Conservation (phyloP, 2,888 invertebrate species). For the Drosophila maculinotata region DNA sequence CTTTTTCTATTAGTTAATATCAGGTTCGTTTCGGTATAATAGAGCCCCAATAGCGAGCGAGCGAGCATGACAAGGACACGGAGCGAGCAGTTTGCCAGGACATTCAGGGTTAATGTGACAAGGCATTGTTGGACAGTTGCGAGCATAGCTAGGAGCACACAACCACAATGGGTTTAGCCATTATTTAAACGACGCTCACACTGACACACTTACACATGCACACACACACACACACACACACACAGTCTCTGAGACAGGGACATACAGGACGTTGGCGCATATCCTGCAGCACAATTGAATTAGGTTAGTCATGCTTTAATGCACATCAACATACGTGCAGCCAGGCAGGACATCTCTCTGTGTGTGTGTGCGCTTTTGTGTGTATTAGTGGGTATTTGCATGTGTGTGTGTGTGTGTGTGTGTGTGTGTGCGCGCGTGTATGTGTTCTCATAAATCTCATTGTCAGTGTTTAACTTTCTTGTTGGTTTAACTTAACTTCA, state of each 20-base stretch:
- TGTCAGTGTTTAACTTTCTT: conserved; percentile 80
- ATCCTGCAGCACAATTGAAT: conserved; percentile 80
- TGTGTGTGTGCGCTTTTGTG: conserved; percentile 13
- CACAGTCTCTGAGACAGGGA: not conserved
- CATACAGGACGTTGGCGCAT: conserved; percentile 59
- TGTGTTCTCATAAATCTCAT: conserved; percentile 74
- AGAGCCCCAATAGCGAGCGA: not conserved
- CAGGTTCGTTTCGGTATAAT: not conserved
- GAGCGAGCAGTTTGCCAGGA: conserved; percentile 30
- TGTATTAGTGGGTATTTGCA: conserved; percentile 18
- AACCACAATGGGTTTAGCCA: conserved; percentile 58
- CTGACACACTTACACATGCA: conserved; percentile 7
- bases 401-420: conserved; percentile 19
- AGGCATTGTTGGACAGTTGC: conserved; percentile 39
- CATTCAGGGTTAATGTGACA: conserved; percentile 58
- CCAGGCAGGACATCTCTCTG: conserved; percentile 56
- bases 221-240: conserved; percentile 2
- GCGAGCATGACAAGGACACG: conserved; percentile 22
- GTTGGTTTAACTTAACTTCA: conserved; percentile 78
- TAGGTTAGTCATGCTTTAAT: conserved; percentile 81
- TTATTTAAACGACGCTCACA: conserved; percentile 65
- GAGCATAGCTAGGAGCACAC: conserved; percentile 47
- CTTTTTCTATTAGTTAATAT: not conserved
- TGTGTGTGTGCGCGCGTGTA: conserved; percentile 31
- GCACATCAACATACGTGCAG: conserved; percentile 77